Evolutionary conservation across 2,113 vertebrate species (phyloP).

Genomic region (Apeltes quadracus): DNA sequence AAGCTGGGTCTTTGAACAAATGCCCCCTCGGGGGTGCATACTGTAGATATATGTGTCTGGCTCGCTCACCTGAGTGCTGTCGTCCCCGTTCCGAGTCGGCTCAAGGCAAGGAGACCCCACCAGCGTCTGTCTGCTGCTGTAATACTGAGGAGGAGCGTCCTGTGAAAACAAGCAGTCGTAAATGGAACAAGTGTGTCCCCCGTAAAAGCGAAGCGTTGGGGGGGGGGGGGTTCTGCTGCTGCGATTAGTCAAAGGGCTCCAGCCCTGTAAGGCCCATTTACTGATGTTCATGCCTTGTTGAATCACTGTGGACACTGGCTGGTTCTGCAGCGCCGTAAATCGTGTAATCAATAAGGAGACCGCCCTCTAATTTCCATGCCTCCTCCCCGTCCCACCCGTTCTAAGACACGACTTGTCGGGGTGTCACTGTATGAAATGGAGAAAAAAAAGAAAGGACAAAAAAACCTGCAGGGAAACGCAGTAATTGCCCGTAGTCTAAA

Average conservation of each 20-base stretch:
- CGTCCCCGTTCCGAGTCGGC: slow-evolving; percentile 49
- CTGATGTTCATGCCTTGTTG: slow-evolving; percentile 71
- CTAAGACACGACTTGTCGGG: slow-evolving; percentile 61
- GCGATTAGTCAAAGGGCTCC: slow-evolving; percentile 52
- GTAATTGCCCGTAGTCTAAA: slow-evolving; percentile 76
- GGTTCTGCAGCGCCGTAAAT: slow-evolving; percentile 74
- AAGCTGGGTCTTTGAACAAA: slow-evolving; percentile 3
- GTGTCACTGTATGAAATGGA: slow-evolving; percentile 71
- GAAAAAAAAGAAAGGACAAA: slow-evolving; percentile 29
- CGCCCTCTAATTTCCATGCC: slow-evolving; percentile 69
- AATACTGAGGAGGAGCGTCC: slow-evolving; percentile 78
- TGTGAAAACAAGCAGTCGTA: slow-evolving; percentile 50
- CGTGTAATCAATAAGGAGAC: slow-evolving; percentile 68
- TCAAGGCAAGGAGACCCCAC: slow-evolving; percentile 73
- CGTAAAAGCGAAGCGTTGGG: not conserved
- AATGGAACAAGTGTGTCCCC: slow-evolving; percentile 11
- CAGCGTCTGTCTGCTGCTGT: slow-evolving; percentile 85
- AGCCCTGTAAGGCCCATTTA: slow-evolving; percentile 63
- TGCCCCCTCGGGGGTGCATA: not conserved
- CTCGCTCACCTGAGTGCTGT: slow-evolving; percentile 71
- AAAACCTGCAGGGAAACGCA: slow-evolving; percentile 56
- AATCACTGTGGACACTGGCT: slow-evolving; percentile 45
- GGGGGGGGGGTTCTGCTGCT: not conserved
- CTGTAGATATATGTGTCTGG: not conserved
- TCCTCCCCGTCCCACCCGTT: slow-evolving; percentile 50